phyloP scores from a whole-genome alignment of 2,797 vertebrate species.

The Anguilla obscura region DNA sequence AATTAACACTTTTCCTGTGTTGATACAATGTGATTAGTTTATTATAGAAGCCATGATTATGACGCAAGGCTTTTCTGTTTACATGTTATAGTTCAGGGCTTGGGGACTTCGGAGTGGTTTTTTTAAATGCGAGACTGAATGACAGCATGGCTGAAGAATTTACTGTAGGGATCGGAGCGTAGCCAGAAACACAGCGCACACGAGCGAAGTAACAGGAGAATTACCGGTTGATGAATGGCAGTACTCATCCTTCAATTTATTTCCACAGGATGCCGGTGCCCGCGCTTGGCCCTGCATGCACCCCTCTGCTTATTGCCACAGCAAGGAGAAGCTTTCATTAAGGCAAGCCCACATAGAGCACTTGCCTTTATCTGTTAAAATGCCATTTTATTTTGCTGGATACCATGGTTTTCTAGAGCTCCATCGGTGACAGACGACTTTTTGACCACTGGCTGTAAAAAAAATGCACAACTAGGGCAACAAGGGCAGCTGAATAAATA shows the following conservation, averaged over 20 bases:
- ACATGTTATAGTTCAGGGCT: conserved; percentile 54
- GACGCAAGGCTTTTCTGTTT: conserved; percentile 54
- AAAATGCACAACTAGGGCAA: not conserved
- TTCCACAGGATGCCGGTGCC: conserved; percentile 41
- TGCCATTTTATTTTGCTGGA: not conserved
- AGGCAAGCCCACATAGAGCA: conserved; percentile 49
- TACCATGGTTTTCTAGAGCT: not conserved
- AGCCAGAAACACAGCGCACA: conserved; percentile 48
- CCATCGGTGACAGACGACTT: not conserved
- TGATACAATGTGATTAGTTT: conserved; percentile 77
- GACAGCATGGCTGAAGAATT: conserved; percentile 55
- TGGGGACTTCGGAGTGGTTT: conserved; percentile 44
- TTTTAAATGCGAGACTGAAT: conserved; percentile 44
- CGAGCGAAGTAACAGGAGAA: conserved; percentile 40
- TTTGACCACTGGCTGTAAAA: not conserved
- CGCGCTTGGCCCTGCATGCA: conserved; percentile 36
- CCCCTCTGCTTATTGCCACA: conserved; percentile 58
- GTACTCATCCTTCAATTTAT: conserved; percentile 54
- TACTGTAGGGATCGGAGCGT: conserved; percentile 24
- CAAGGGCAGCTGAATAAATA: not conserved
- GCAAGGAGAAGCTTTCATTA: conserved; percentile 60
- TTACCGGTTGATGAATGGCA: conserved; percentile 56
- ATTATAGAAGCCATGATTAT: conserved; percentile 68
- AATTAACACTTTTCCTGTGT: conserved; percentile 67
- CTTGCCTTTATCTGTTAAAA: conserved; percentile 44